These are phyloP conservation scores for Apolygus lucorum DNA, from an alignment of 1,140 invertebrate genomes.

Conservation along the genomic window DNA sequence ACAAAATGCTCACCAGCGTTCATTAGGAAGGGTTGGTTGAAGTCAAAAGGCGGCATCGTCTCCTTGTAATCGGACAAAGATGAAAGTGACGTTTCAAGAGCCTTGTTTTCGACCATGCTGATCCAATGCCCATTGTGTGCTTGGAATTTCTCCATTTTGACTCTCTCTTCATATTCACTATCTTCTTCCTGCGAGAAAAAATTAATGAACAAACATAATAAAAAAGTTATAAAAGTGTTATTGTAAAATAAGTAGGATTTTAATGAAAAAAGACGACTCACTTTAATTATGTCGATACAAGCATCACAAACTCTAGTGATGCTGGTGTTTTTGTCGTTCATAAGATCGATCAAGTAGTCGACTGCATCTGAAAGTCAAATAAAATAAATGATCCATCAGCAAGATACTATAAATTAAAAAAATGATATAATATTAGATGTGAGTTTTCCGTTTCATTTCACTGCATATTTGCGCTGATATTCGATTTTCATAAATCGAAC, in stretches of 20 bases:
- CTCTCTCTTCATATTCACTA: conserved; percentile 80
- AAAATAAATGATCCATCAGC: too few relatives aligned
- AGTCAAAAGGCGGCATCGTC: conserved; percentile 61
- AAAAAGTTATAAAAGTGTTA: conserved; percentile 14
- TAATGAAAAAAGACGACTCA: conserved; percentile 39
- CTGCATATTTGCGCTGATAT: too few relatives aligned
- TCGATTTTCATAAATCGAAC: too few relatives aligned
- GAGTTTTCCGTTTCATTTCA: too few relatives aligned
- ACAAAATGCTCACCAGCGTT: conserved; percentile 49
- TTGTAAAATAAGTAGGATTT: conserved; percentile 16
- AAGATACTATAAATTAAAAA: conserved; percentile 22
- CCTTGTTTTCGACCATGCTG: conserved; percentile 76
- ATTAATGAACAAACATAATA: too few relatives aligned
- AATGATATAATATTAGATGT: conserved; percentile 26
- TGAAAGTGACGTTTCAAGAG: conserved; percentile 45
- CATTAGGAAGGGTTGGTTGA: conserved; percentile 58
- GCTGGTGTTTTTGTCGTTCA: conserved; percentile 92
- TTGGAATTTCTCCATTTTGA: conserved; percentile 89
- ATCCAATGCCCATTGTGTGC: conserved; percentile 97
- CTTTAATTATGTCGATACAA: conserved; percentile 84
- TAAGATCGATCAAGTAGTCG: conserved; percentile 92
- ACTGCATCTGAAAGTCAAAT: conserved; percentile 43
- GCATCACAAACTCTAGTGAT: conserved; percentile 86
- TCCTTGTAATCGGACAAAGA: conserved; percentile 48
- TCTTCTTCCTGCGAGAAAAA: conserved; percentile 58